A percentile compares a stretch with the other conserved stretches of the same genome.
Evolutionary conservation across 2,797 vertebrate genomes (phyloP).

Genomic region (Gephyroberyx darwinii): DNA sequence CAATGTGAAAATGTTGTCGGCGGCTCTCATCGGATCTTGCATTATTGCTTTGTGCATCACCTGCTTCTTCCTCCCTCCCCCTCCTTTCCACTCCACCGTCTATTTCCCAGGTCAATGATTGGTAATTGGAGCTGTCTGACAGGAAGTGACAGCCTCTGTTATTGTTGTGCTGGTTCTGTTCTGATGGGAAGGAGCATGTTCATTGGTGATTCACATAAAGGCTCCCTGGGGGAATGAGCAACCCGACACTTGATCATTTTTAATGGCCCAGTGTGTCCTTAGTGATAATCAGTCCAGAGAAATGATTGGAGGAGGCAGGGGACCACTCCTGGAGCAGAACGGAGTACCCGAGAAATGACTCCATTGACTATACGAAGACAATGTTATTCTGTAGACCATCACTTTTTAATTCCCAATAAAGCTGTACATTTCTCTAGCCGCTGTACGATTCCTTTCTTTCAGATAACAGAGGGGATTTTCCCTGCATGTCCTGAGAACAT

Average conservation of each 20-base stretch:
- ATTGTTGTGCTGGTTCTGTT: constrained; percentile 50
- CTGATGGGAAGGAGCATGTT: constrained; percentile 47
- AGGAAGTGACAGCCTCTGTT: constrained; percentile 51
- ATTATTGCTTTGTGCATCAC: constrained; percentile 29
- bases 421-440: no score
- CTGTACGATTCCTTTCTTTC: background rate
- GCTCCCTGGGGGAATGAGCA: constrained; percentile 26
- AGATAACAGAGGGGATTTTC: background rate
- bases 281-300: constrained; percentile 46
- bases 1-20: constrained; percentile 12
- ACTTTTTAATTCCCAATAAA: background rate
- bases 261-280: constrained; percentile 47
- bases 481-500: background rate
- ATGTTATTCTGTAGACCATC: constrained; percentile 2
- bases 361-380: background rate
- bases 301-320: constrained; percentile 34
- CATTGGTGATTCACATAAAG: constrained; percentile 64
- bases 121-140: constrained; percentile 65
- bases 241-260: constrained; percentile 46
- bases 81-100: background rate
- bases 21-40: constrained; percentile 16
- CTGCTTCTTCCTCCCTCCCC: background rate
- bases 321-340: background rate
- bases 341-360: constrained; percentile 5
- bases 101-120: constrained; percentile 57